These are phyloP conservation scores for Oreocharis arfaki DNA, from an alignment of 2,113 vertebrate genomes.

Conservation along the genomic window DNA sequence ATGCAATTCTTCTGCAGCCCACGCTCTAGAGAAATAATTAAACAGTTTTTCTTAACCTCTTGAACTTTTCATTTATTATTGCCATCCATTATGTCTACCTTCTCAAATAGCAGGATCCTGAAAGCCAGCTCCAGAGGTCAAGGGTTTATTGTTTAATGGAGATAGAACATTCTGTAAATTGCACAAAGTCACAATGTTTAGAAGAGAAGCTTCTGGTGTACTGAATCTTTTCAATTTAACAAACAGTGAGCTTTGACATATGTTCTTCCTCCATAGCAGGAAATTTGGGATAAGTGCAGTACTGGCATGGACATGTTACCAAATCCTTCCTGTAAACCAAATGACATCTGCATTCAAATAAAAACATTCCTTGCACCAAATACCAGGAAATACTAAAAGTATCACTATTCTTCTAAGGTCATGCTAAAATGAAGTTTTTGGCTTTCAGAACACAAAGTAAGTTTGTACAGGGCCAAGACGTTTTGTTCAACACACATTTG, in stretches of 20 bases:
- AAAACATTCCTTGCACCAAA: conserved; percentile 81
- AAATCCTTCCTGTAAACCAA: conserved; percentile 85
- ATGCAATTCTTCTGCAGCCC: conserved; percentile 58
- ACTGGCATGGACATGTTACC: conserved; percentile 79
- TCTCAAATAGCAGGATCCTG: conserved; percentile 76
- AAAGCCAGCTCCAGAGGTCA: conserved; percentile 75
- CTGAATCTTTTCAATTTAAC: conserved; percentile 77
- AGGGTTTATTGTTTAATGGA: conserved; percentile 85
- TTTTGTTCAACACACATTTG: conserved; percentile 75
- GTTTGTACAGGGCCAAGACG: conserved; percentile 68
- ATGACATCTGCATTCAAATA: conserved; percentile 82
- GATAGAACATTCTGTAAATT: conserved; percentile 87
- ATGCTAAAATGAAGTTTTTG: conserved; percentile 78
- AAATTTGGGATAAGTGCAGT: conserved; percentile 83
- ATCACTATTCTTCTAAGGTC: conserved; percentile 79
- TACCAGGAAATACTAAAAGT: conserved; percentile 81
- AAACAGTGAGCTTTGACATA: conserved; percentile 81
- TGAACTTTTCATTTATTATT: conserved; percentile 78
- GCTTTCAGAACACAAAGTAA: conserved; percentile 71
- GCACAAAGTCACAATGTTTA: conserved; percentile 83
- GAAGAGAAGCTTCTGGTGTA: conserved; percentile 81
- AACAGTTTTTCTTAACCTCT: conserved; percentile 83
- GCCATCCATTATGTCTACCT: conserved; percentile 77
- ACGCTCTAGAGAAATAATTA: conserved; percentile 80
- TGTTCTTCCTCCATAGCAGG: conserved; percentile 79